These are phyloP conservation scores for Kryptopterus vitreolus DNA, from an alignment of 2,797 vertebrate species.

Conservation along the genomic window DNA sequence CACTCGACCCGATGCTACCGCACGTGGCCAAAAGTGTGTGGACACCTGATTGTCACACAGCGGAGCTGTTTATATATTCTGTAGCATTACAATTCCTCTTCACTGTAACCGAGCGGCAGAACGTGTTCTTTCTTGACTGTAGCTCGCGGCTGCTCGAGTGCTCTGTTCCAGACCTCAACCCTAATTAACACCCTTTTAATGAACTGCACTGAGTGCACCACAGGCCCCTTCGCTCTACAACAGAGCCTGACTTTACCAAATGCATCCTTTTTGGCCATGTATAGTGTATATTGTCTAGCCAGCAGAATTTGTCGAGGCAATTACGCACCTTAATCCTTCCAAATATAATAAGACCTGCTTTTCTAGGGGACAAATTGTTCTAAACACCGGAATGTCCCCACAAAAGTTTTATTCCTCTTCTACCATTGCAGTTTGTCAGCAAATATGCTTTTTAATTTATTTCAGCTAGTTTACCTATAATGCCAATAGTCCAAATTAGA, in stretches of 20 bases:
- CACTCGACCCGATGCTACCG: too few species aligned
- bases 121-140: not conserved
- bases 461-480: too few species aligned
- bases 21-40: not conserved
- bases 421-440: not conserved
- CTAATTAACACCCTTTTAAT: not conserved
- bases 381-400: not conserved
- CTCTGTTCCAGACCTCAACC: too few species aligned
- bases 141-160: not conserved
- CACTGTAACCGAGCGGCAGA: not conserved
- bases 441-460: not conserved
- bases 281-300: not conserved
- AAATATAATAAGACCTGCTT: not conserved
- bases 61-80: not conserved
- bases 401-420: not conserved
- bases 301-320: not conserved
- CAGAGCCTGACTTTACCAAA: not conserved
- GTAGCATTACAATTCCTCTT: not conserved
- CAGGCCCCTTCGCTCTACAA: not conserved
- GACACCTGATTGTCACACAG: not conserved
- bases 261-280: not conserved
- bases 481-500: too few species aligned
- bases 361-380: not conserved
- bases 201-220: not conserved
- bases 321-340: not conserved